Evolutionary conservation across 2,113 vertebrate genomes (phyloP).

Genomic region (Zosterops lateralis): DNA sequence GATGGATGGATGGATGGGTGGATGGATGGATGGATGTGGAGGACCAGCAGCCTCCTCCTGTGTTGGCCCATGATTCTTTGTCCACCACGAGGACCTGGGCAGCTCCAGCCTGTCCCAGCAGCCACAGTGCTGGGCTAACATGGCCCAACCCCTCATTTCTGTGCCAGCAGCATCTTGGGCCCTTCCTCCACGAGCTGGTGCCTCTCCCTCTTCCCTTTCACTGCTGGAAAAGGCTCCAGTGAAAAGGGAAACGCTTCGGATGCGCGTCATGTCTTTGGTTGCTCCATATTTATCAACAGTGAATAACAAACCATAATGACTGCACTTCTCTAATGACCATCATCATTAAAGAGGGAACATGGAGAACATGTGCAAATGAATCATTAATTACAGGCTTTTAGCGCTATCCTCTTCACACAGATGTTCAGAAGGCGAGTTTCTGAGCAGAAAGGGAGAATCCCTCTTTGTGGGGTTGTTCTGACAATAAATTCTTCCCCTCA

Average conservation of each 20-base stretch:
- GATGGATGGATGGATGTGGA: background rate
- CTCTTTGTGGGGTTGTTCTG: background rate
- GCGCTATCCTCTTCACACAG: background rate
- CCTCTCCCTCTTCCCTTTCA: background rate
- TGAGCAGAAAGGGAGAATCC: background rate
- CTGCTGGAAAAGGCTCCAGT: background rate
- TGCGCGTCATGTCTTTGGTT: background rate
- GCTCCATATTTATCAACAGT: constrained; percentile 19
- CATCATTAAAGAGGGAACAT: constrained; percentile 1
- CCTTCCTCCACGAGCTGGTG: background rate
- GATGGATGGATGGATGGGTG: background rate
- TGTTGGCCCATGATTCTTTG: fast-evolving
- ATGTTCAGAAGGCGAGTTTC: background rate
- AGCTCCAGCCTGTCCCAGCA: background rate
- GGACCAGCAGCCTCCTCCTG: fast-evolving
- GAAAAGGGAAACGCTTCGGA: background rate
- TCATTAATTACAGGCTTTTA: constrained; percentile 42
- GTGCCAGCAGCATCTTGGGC: fast-evolving
- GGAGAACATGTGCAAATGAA: constrained; percentile 32
- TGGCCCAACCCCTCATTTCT: fast-evolving
- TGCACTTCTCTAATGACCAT: background rate
- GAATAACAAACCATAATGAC: background rate
- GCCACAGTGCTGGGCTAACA: fast-evolving
- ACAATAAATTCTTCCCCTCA: background rate
- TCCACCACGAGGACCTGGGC: fast-evolving